Conservation (phyloP, 2,113 vertebrate genomes). For the Platichthys stellatus region DNA sequence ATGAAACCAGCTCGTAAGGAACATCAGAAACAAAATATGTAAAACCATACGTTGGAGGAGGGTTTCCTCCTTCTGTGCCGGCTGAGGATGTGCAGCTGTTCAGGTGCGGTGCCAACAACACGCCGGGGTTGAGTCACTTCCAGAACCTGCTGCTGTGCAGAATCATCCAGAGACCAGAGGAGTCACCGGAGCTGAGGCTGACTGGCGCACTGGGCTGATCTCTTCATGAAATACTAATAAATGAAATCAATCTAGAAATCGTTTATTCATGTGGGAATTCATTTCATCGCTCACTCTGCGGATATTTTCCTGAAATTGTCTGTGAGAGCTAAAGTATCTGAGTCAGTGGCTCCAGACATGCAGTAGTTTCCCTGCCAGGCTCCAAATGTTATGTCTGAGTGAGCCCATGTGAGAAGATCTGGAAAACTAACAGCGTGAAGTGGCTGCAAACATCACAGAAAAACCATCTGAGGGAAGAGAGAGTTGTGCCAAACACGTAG, state of each 20-base stretch:
- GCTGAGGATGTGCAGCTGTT: conserved; percentile 59
- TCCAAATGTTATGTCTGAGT: too few species aligned
- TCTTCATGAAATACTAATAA: background rate
- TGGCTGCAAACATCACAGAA: too few species aligned
- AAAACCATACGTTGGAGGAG: conserved; percentile 28
- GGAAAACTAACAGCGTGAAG: too few species aligned
- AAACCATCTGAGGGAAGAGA: too few species aligned
- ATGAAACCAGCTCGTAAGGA: conserved; percentile 14
- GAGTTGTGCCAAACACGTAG: too few species aligned
- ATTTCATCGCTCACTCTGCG: too few species aligned
- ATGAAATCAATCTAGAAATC: background rate
- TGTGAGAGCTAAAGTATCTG: too few species aligned
- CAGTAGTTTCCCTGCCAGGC: too few species aligned
- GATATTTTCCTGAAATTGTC: too few species aligned
- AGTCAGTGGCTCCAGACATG: too few species aligned
- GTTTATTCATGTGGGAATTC: background rate
- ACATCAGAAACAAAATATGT: conserved; percentile 36
- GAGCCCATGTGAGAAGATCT: too few species aligned
- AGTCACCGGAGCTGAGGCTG: background rate
- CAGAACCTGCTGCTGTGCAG: conserved; percentile 33
- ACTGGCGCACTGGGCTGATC: background rate
- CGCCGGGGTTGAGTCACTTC: conserved; percentile 46
- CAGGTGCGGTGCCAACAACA: conserved; percentile 58
- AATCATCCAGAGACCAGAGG: conserved; percentile 46
- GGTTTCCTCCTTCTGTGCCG: conserved; percentile 41